These are phyloP conservation scores for Otolemur crassicaudatus DNA, from an alignment of 2,797 vertebrate species.

Conservation along the genomic window DNA sequence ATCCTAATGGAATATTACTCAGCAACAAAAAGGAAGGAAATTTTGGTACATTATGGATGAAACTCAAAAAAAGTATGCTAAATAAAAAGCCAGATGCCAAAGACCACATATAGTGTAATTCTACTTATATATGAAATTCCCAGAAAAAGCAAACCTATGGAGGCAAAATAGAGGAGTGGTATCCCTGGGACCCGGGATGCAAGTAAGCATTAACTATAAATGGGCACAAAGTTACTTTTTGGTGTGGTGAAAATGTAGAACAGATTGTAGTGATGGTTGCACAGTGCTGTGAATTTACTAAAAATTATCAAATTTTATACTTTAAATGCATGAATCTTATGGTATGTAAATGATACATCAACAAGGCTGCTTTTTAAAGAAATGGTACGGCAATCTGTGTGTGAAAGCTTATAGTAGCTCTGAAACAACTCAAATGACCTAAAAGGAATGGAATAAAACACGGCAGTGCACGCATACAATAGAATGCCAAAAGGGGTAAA, in stretches of 20 bases:
- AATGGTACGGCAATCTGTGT: not conserved
- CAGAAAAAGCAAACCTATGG: not conserved
- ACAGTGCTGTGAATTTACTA: not conserved
- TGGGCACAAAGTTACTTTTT: not conserved
- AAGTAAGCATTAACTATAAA: not conserved
- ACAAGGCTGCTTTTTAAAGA: not conserved
- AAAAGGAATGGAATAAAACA: not conserved
- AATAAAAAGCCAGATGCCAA: not conserved
- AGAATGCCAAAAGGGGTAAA: not conserved
- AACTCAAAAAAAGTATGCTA: conserved; percentile 10
- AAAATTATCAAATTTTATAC: not conserved
- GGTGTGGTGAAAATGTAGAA: not conserved
- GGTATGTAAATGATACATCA: conserved; percentile 4
- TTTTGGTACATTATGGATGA: not conserved
- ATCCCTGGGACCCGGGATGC: not conserved
- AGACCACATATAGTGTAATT: not conserved
- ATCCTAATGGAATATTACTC: not conserved
- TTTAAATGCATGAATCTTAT: not conserved
- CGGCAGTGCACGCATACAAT: no score
- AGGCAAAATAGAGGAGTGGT: not conserved
- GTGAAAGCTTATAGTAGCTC: not conserved
- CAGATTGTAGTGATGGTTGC: not conserved
- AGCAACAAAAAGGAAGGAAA: conserved; percentile 5
- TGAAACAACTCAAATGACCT: not conserved
- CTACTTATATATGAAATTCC: not conserved